Conservation (phyloP, 2,888 invertebrate genomes). For the Psococerastis gibbosa region DNA sequence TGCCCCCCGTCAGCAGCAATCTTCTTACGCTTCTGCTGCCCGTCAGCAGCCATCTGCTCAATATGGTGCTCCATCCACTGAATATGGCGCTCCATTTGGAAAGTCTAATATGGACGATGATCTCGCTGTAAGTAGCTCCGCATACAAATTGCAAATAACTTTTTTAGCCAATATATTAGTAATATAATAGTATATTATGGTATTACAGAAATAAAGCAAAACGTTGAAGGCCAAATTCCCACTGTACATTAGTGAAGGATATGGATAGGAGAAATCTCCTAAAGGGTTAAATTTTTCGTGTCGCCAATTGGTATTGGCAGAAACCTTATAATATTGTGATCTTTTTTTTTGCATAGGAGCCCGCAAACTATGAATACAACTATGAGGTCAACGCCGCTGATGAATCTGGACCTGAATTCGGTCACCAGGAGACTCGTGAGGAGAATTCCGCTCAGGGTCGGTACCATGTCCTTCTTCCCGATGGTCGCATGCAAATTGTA, state of each 20-base stretch:
- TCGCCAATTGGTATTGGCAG: too few species aligned
- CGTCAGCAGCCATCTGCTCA: conserved; percentile 6
- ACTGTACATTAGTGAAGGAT: too few species aligned
- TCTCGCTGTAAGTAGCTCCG: conserved; percentile 8
- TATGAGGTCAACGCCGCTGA: conserved; percentile 41
- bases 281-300: too few species aligned
- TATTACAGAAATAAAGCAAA: too few species aligned
- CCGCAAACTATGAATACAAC: conserved; percentile 42
- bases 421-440: conserved; percentile 42
- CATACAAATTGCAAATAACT: too few species aligned
- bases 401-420: conserved; percentile 36
- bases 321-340: too few species aligned
- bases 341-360: too few species aligned
- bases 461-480: conserved; percentile 42
- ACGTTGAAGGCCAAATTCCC: too few species aligned
- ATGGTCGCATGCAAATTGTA: conserved; percentile 42
- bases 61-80: conserved; percentile 11
- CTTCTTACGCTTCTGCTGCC: background rate
- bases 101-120: conserved; percentile 2
- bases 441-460: conserved; percentile 42
- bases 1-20: background rate
- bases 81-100: too few species aligned
- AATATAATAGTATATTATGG: too few species aligned
- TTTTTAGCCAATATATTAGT: too few species aligned
- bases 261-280: too few species aligned